Base-by-base conservation (phyloP, 2,113 vertebrate genomes). In the Mugil cephalus region DNA sequence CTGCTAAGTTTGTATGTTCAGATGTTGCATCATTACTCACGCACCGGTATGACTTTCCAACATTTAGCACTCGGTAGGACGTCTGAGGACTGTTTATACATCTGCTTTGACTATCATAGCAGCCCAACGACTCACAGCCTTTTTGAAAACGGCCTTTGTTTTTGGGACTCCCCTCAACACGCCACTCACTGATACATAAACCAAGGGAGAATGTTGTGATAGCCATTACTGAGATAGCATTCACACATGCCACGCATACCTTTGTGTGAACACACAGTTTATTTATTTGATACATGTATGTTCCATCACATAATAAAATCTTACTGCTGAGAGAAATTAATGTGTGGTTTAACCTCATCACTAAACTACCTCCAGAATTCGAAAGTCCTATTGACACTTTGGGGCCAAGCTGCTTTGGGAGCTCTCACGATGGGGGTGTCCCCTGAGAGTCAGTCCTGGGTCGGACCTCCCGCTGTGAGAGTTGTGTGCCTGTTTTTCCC, bases 101-200 rank as follows among this genome's bases (percentile, higher is more conserved):
- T 90, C 82, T 90, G 84, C 54, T 77, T 61, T 51, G 56, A 47
- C 80, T 77, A 89, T 83, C 69, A 76, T 2, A 58, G 64, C 56
- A 74, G 58, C 76, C 42, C 59, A 17, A 77, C 62, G 67, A 45
- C 55, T 51, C 51, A 42, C 69, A 38, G 68, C 48, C 62, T 48
- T 61, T 74, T 67, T 77, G 84, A 84, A 84, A 74, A 77, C 53
- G 58, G 68, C 55, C 68, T 82, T 73, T 82, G 59, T 80, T 64
- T 85, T 85, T 69, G 86, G 60, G 47, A 69, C 61, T 74, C 75
- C n/a, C 67, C 77, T 73, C 24, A 61, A 51, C 58, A 51, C 69
- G 50, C n/a, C 51, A 46, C 71, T 56, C 74, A 67, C 66, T 73
- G 70, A 80, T 74, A 70, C 71, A 84, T 74, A 62, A 87, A 67